Conservation (phyloP, 1,140 invertebrate species). For the Psix sp. region DNA sequence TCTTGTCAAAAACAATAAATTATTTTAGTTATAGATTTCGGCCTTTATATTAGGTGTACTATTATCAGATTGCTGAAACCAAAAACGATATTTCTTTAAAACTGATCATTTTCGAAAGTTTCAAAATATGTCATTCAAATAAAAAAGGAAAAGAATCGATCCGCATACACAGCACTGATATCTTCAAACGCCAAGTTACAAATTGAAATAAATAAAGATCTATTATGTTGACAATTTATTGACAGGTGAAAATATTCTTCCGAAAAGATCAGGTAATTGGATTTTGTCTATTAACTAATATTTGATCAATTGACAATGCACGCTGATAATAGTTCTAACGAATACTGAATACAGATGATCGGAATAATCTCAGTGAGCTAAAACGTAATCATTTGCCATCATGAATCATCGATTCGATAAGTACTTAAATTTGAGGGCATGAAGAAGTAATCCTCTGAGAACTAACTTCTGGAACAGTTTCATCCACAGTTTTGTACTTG, state of each 20-base stretch:
- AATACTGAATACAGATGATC: slow-evolving; percentile 26
- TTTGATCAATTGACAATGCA: neutral
- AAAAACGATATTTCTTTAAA: slow-evolving; percentile 8
- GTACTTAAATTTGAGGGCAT: slow-evolving; percentile 43
- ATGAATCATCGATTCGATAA: slow-evolving; percentile 23
- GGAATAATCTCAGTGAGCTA: slow-evolving; percentile 23
- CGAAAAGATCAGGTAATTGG: too few relatives aligned
- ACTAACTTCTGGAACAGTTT: slow-evolving; percentile 10
- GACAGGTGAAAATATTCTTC: too few relatives aligned
- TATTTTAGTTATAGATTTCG: too few relatives aligned
- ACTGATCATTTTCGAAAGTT: too few relatives aligned
- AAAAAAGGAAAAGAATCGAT: too few relatives aligned
- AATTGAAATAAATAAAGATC: too few relatives aligned
- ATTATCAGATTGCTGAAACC: slow-evolving; percentile 29
- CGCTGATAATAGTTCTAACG: slow-evolving; percentile 22
- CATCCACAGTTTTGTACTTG: neutral
- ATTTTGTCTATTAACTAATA: neutral
- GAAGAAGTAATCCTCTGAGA: slow-evolving; percentile 46
- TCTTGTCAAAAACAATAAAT: too few relatives aligned
- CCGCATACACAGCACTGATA: too few relatives aligned
- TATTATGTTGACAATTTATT: too few relatives aligned
- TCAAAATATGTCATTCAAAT: too few relatives aligned
- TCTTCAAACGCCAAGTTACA: too few relatives aligned
- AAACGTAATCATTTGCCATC: slow-evolving; percentile 12
- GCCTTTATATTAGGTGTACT: slow-evolving; percentile 1